Conservation (phyloP, 2,888 invertebrate genomes). For the Melieria crassipennis region DNA sequence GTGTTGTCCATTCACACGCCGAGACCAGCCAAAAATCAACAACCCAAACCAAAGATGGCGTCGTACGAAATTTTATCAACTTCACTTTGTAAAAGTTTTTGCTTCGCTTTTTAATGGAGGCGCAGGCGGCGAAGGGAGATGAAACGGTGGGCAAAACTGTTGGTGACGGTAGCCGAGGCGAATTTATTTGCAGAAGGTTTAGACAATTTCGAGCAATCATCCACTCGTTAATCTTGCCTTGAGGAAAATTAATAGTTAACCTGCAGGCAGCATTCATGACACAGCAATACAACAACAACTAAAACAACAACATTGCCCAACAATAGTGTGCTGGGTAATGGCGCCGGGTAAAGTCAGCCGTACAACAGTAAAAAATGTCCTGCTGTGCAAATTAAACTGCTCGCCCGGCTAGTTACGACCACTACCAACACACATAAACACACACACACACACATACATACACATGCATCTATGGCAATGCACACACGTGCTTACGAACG, state of each 20-base stretch:
- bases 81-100: neutral
- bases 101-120: neutral
- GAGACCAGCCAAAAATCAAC: no score
- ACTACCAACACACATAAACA: constrained; percentile 28
- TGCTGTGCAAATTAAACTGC: constrained; percentile 42
- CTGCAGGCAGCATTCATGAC: constrained; percentile 43
- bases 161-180: neutral
- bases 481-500: constrained; percentile 20
- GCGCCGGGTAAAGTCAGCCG: neutral
- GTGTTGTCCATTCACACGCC: no score
- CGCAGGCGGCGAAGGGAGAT: neutral
- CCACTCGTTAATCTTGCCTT: constrained; percentile 61
- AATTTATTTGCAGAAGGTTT: constrained; percentile 37
- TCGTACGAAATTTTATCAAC: constrained; percentile 4
- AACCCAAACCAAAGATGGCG: neutral
- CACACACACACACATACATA: constrained; percentile 38
- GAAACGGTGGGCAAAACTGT: neutral
- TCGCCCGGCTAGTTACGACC: constrained; percentile 24
- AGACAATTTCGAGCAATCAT: constrained; percentile 60
- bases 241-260: constrained; percentile 61
- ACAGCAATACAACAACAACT: constrained; percentile 39
- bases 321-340: constrained; percentile 37
- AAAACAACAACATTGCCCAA: constrained; percentile 39
- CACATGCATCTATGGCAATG: neutral
- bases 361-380: constrained; percentile 33